Evolutionary conservation across 2,888 invertebrate species (phyloP).

Genomic region (Lutraria lutraria): DNA sequence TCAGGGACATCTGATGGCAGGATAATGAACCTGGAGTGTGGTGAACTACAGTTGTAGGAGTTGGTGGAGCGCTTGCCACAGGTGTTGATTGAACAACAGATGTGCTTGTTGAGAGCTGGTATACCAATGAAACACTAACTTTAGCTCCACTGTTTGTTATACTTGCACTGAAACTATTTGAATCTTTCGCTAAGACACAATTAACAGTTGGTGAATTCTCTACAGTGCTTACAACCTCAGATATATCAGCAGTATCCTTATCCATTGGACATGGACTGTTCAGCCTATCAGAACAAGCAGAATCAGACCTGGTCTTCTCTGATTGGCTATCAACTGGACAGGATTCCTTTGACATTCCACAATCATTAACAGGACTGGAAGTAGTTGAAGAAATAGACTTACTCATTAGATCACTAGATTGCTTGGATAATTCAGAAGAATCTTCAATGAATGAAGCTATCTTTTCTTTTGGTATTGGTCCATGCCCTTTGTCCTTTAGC

Average conservation of each 20-base stretch:
- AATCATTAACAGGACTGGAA: constrained; percentile 64
- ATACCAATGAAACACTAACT: background rate
- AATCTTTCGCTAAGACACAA: background rate
- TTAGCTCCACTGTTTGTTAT: background rate
- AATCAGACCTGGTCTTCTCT: constrained; percentile 49
- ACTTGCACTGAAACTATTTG: background rate
- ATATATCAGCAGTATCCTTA: background rate
- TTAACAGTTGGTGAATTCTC: background rate
- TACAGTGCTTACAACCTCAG: background rate
- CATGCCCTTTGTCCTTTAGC: constrained; percentile 85
- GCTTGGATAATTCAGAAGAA: constrained; percentile 95
- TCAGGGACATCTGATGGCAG: constrained; percentile 63
- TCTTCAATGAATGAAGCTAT: constrained; percentile 94
- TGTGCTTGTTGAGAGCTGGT: background rate
- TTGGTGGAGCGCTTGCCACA: constrained; percentile 61
- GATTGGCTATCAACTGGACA: background rate
- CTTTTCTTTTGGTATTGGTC: constrained; percentile 84
- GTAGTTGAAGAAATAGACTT: constrained; percentile 73
- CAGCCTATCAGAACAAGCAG: constrained; percentile 58
- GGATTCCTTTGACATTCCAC: constrained; percentile 21
- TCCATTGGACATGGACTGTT: constrained; percentile 31
- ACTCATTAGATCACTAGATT: constrained; percentile 91
- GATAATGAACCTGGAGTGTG: constrained; percentile 60
- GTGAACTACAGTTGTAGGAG: constrained; percentile 64
- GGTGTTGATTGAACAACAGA: constrained; percentile 28